phyloP scores from a whole-genome alignment of 2,888 invertebrate species.

The Pollenia angustigena region DNA sequence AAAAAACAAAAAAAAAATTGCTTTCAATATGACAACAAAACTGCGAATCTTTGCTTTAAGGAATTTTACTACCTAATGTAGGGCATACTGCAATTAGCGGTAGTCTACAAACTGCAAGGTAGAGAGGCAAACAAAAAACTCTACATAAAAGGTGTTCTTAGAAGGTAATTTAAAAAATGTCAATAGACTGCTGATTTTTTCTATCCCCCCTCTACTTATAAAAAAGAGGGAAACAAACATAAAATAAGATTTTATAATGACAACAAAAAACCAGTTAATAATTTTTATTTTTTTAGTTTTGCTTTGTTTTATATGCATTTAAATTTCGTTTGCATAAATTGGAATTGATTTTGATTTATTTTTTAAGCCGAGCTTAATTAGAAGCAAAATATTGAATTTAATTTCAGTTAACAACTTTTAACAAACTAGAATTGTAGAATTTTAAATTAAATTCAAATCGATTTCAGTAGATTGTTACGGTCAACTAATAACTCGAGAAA shows the following conservation, averaged over 20 bases:
- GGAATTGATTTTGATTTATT: slow-evolving; percentile 64
- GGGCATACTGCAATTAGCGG: neutral
- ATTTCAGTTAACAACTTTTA: slow-evolving; percentile 65
- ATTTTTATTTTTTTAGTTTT: neutral
- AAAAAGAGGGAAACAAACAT: too few species aligned
- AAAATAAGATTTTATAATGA: neutral
- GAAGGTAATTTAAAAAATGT: neutral
- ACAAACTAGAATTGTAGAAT: slow-evolving; percentile 16
- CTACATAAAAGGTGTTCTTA: slow-evolving; percentile 18
- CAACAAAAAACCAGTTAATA: slow-evolving; percentile 4
- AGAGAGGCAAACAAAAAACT: neutral
- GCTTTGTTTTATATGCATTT: slow-evolving; percentile 8
- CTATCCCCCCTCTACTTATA: neutral
- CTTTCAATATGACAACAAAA: too few species aligned
- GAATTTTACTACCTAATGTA: neutral
- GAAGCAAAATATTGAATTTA: slow-evolving; percentile 59
- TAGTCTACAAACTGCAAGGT: neutral
- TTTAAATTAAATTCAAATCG: slow-evolving; percentile 9
- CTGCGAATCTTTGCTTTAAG: too few species aligned
- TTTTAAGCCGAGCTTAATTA: slow-evolving; percentile 56
- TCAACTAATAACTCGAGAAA: slow-evolving; percentile 21
- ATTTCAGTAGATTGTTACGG: neutral
- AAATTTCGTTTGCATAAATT: slow-evolving; percentile 17
- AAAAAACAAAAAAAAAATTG: too few species aligned
- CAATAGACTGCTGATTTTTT: neutral